A percentile compares a stretch with the other conserved stretches of the same genome.
Evolutionary conservation across 2,888 invertebrate species (phyloP).

Genomic region (Mamestra brassicae): DNA sequence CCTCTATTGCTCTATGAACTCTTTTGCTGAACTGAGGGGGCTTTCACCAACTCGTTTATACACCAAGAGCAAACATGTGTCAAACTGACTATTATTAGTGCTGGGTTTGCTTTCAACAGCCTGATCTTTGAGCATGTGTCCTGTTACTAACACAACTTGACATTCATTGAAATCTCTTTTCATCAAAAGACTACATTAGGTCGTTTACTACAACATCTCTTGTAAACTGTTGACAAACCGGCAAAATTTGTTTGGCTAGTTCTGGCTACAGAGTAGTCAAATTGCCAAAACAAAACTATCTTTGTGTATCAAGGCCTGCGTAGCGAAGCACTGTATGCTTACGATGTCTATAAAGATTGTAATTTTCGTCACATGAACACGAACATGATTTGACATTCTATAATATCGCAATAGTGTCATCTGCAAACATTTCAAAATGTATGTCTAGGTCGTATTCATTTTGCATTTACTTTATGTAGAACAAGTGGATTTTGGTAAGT

Average conservation of each 20-base stretch:
- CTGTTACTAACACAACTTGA: too few relatives aligned
- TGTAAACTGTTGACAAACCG: neutral
- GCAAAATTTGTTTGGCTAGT: neutral
- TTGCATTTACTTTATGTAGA: conserved; percentile 11
- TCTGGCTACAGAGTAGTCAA: neutral
- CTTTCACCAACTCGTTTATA: neutral
- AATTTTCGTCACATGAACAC: conserved; percentile 53
- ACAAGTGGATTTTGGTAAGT: conserved; percentile 2
- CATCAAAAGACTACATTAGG: too few relatives aligned
- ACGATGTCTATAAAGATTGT: conserved; percentile 25
- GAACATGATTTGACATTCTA: conserved; percentile 42
- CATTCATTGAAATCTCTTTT: neutral
- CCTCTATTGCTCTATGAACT: neutral
- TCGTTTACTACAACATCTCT: neutral
- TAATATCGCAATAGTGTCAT: conserved; percentile 57
- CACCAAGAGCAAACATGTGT: neutral
- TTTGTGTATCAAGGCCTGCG: neutral
- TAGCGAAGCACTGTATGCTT: conserved; percentile 1
- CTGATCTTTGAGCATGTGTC: too few relatives aligned
- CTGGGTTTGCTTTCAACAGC: neutral
- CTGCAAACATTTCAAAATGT: conserved; percentile 56
- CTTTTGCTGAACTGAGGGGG: neutral
- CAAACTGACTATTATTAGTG: neutral
- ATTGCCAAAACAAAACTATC: conserved; percentile 6
- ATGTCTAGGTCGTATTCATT: conserved; percentile 65